Conservation (phyloP, 2,888 invertebrate genomes). For the Helleia helle region DNA sequence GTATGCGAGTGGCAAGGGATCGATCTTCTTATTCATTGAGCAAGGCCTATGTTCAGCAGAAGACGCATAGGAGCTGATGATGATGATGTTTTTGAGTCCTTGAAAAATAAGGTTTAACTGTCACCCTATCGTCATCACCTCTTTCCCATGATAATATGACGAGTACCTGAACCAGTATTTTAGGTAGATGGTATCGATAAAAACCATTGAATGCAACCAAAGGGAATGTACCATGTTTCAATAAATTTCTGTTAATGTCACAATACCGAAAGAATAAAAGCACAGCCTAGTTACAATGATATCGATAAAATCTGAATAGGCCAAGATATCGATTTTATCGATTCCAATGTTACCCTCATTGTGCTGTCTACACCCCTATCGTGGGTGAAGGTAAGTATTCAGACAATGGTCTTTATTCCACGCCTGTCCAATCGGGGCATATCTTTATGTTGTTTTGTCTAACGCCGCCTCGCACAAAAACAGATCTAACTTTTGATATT, state of each 20-base stretch:
- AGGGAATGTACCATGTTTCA: slow-evolving; percentile 17
- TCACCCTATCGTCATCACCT: too few relatives aligned
- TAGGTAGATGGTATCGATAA: slow-evolving; percentile 2
- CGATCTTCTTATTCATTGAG: too few relatives aligned
- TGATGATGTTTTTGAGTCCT: too few relatives aligned
- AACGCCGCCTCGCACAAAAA: slow-evolving; percentile 26
- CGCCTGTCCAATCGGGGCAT: slow-evolving; percentile 35
- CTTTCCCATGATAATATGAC: too few relatives aligned
- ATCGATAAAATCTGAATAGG: slow-evolving; percentile 55
- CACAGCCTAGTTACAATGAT: slow-evolving; percentile 44
- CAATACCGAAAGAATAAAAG: slow-evolving; percentile 26
- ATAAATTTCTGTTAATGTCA: slow-evolving; percentile 28
- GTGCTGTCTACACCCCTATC: slow-evolving; percentile 60
- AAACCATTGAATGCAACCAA: slow-evolving; percentile 3
- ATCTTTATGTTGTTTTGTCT: slow-evolving; percentile 38
- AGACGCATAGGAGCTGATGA: too few relatives aligned
- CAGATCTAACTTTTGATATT: too few relatives aligned
- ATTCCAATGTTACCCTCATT: slow-evolving; percentile 53
- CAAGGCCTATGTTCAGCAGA: too few relatives aligned
- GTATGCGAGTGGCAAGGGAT: too few relatives aligned
- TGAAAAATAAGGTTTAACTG: too few relatives aligned
- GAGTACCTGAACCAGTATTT: too few relatives aligned
- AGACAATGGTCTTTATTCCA: slow-evolving; percentile 52
- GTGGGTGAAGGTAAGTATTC: slow-evolving; percentile 37
- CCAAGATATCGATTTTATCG: slow-evolving; percentile 50